Base-by-base conservation (phyloP, 2,113 vertebrate genomes). In the Otolemur garnettii region DNA sequence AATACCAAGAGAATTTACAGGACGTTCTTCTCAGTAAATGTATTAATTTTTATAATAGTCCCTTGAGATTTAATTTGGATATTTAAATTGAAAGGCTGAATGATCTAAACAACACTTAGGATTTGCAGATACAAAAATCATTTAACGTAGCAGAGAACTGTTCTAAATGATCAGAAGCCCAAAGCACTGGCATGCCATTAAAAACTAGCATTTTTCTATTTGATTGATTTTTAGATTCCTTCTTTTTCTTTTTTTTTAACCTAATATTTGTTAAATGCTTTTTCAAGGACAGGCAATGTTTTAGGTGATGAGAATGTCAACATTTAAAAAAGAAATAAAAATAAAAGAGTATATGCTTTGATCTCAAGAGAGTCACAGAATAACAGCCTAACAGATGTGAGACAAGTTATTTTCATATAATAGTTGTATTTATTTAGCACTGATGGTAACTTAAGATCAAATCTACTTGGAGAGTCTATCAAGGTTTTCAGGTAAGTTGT, bases 61-160 rank as follows among this genome's bases (percentile, higher is more conserved):
- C 55, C 84, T 85, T 72, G 74, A 83, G 59, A 95, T 84, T 91
- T 90, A 22, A 90, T 87, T 91, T 88, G 80, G 59, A 38, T 55
- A 60, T 95, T 85, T 79, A 90, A 78, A 74, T 38, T 9, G 59
- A 92, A 94, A 92, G 59, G 21, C 21, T 59, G 13, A 82, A 74
- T 68, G 80, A 79, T 66, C 30, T 21, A 60, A 92, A 85, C 10
- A 7, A 14, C 15, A 60, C 72, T 83, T 24, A 14, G 35, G 28
- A 60, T 55, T 28, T 94, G 28, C 64, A 86, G 71, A 19, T 80
- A 19, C 19, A 77, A 93, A 83, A 92, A 79, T 82, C 35, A 62
- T 90, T 89, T 15, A 21, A 7, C 7, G 30, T 4, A 72, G 42
- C 33, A 42, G 68, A n/a, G 28, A 53, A 87, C 7, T 14, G 13